Conservation (phyloP, 2,113 vertebrate species). For the Corythaeola cristata region DNA sequence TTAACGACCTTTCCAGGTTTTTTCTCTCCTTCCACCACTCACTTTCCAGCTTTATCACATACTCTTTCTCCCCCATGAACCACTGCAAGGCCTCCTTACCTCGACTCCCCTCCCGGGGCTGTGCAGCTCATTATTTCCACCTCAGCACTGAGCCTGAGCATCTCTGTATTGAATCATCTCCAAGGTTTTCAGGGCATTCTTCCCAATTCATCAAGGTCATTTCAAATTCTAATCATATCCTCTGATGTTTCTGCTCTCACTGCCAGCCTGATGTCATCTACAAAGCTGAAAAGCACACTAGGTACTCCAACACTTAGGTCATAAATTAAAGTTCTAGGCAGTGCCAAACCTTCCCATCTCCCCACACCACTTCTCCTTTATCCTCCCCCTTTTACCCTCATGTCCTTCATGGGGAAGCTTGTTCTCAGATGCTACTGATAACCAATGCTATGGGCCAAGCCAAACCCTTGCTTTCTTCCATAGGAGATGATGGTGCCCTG, state of each 20-base stretch:
- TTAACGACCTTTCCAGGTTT: not conserved
- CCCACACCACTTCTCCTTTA: not conserved
- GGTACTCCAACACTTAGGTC: not conserved
- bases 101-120: not conserved
- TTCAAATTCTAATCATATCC: not conserved
- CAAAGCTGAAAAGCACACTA: not conserved
- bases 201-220: not conserved
- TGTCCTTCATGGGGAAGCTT: not conserved
- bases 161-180: not conserved
- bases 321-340: not conserved
- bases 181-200: not conserved
- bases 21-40: not conserved
- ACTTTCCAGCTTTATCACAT: not conserved
- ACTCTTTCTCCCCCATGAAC: not conserved
- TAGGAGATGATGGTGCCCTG: accelerated
- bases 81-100: not conserved
- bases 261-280: not conserved
- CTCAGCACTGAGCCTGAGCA: not conserved
- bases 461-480: not conserved
- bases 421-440: not conserved
- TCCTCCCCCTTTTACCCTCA: not conserved
- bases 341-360: not conserved
- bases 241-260: not conserved
- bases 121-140: not conserved
- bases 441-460: not conserved